Evolutionary conservation across 2,113 vertebrate genomes (phyloP), one percentile per base, ranked within the genome.

Genomic region (Hemichromis elongatus): DNA sequence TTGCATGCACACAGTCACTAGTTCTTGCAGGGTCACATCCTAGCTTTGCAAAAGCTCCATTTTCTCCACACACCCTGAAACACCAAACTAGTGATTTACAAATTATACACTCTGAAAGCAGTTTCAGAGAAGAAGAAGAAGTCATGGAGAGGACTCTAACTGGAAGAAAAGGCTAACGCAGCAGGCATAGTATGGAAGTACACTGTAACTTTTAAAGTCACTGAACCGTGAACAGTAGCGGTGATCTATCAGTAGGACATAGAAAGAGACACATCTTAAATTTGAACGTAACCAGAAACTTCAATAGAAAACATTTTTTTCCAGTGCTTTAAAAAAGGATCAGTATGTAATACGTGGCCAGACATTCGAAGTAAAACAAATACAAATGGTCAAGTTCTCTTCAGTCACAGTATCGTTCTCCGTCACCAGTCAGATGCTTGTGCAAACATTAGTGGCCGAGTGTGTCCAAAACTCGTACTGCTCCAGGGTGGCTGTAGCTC

Each of bases 101-200:
- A 75, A 75, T 75, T 75, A 75, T 50, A 75, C 68, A 75, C 68
- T 50, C 6, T 75, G 68, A 73, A 47, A 42, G 14, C 68, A 53
- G 52, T 21, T 53, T 53, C 19, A 28, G 26, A 30, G 68, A 50
- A 10, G 18, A 75, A 73, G 30, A 63, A 30, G 3, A 12, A 50
- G 68, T 50, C 24, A 50, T 19, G 24, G 40, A 24, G 66, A 75
- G 42, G 28, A 75, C 42, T 75, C 6, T 11, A 75, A 75, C 42
- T 75, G 68, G 18, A 2, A n/a, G 42, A 50, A 75, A 75, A 12
- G 18, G 26, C 4, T 50, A 75, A 50, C 5, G 1, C 42, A 70
- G 5, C 42, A 11, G 68, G 24, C 68, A 19, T 47, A 10, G 37
- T 70, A 10, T 45, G 21, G 45, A 45, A 16, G 8, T 70, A 45